Conservation (phyloP, 2,797 vertebrate species). For the Hoplostethus atlanticus region DNA sequence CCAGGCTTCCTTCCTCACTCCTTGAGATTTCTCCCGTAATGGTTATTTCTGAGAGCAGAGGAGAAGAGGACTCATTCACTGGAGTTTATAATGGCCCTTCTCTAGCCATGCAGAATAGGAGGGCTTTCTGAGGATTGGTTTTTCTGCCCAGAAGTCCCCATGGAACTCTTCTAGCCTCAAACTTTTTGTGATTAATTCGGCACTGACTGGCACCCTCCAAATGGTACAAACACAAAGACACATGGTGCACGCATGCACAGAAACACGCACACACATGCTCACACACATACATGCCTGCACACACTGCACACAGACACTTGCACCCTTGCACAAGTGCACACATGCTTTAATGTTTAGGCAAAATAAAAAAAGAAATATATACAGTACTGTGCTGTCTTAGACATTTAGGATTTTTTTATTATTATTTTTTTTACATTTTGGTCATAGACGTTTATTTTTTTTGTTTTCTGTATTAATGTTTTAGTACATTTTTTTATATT, state of each 20-base stretch:
- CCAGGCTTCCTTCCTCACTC: conserved; percentile 73
- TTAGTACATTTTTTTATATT: no score
- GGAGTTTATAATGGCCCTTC: conserved; percentile 48
- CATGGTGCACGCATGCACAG: neutral
- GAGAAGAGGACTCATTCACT: conserved; percentile 56
- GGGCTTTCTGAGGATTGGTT: conserved; percentile 46
- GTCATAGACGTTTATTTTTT: no score
- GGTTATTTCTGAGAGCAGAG: conserved; percentile 62
- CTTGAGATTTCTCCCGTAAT: conserved; percentile 56
- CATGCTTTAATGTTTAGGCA: no score
- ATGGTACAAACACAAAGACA: conserved; percentile 4
- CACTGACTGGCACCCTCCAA: conserved; percentile 2
- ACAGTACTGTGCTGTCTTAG: neutral
- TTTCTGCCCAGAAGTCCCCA: conserved; percentile 46
- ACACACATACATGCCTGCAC: neutral
- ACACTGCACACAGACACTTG: no score
- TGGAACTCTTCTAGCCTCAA: conserved; percentile 50
- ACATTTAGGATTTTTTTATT: no score
- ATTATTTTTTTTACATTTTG: no score
- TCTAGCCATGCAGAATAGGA: conserved; percentile 54
- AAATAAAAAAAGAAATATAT: neutral
- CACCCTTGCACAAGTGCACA: no score
- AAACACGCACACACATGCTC: neutral
- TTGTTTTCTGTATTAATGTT: no score
- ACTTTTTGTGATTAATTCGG: conserved; percentile 30